A percentile compares a stretch with the other conserved stretches of the same genome.
Evolutionary conservation across 2,113 vertebrate species (phyloP).

Genomic region (Vulpes ferrilata): DNA sequence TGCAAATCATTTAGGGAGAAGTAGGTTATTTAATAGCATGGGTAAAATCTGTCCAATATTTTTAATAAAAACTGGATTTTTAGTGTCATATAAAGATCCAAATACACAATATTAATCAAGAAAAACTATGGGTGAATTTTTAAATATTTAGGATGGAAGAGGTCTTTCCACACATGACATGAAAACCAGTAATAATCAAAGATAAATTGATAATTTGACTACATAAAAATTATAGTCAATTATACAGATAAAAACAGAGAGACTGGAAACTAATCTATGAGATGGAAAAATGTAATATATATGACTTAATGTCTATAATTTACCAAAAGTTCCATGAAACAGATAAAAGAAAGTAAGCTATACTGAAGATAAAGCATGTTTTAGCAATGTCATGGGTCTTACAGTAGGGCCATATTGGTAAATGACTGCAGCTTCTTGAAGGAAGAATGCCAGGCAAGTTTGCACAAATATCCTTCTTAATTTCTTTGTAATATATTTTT

Average conservation of each 20-base stretch:
- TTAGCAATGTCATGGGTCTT: neutral
- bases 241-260: neutral
- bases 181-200: neutral
- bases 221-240: neutral
- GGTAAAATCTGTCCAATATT: neutral
- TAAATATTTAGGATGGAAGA: neutral
- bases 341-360: neutral
- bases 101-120: neutral
- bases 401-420: neutral
- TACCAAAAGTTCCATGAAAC: neutral
- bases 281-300: neutral
- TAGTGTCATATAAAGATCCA: neutral
- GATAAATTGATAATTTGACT: neutral
- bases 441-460: neutral
- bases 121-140: neutral
- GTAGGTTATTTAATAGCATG: neutral
- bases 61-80: neutral
- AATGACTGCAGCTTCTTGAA: neutral
- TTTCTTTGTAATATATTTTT: neutral
- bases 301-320: neutral
- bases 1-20: neutral
- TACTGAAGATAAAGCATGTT: neutral
- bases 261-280: neutral
- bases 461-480: neutral
- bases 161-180: neutral